Evolutionary conservation across 92 coral and sea anemone species (phyloP).

Genomic region (Actinernus sp.): DNA sequence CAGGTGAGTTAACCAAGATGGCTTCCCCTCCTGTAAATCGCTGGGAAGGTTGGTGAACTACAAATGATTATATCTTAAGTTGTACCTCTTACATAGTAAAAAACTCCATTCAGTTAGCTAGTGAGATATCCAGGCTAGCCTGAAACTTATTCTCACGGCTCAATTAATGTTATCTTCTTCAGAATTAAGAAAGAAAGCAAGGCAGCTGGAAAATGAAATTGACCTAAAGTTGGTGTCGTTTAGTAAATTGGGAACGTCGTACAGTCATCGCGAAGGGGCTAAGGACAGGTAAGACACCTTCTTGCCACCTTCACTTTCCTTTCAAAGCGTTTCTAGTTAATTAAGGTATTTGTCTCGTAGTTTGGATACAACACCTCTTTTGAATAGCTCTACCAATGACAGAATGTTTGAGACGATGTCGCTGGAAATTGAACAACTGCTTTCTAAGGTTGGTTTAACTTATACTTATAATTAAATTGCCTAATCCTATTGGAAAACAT

Average conservation of each 20-base stretch:
- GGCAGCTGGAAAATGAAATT: conserved; percentile 97
- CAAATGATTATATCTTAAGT: not conserved
- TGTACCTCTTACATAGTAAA: too few relatives aligned
- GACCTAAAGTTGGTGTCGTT: conserved; percentile 97
- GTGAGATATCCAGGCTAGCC: too few relatives aligned
- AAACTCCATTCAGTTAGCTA: too few relatives aligned
- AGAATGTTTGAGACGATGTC: conserved; percentile 98
- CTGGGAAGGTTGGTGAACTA: conserved; percentile 93
- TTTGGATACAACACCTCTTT: conserved; percentile 91
- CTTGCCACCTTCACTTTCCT: too few relatives aligned
- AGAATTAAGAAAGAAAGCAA: conserved; percentile 96
- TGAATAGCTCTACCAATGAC: conserved; percentile 92
- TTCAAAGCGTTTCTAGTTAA: too few relatives aligned
- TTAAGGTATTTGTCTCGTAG: conserved; percentile 38
- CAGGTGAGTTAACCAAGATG: conserved; percentile 89
- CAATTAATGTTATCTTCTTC: not conserved
- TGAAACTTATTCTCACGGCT: not conserved
- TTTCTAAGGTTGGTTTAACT: conserved; percentile 72
- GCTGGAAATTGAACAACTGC: conserved; percentile 90
- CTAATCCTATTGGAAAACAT: too few relatives aligned
- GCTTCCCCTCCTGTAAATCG: conserved; percentile 85
- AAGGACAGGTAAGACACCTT: conserved; percentile 78
- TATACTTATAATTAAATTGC: not conserved
- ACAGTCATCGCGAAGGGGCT: conserved; percentile 87
- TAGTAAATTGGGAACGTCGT: conserved; percentile 96